phyloP scores from a whole-genome alignment of 2,888 invertebrate species.

The Brachyptera risi region DNA sequence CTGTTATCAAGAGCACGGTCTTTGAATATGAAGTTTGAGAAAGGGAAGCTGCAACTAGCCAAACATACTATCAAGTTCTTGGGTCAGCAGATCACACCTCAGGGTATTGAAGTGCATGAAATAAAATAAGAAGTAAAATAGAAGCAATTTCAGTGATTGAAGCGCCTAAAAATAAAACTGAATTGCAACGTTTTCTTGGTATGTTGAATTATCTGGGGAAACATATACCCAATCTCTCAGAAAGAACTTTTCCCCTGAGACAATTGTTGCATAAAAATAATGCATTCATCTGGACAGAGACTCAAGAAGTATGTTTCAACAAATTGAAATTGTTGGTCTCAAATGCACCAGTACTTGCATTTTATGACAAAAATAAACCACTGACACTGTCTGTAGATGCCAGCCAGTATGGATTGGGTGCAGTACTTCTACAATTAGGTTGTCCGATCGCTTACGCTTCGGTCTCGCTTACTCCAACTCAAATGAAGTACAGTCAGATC shows the following conservation, averaged over 20 bases:
- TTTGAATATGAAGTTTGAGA: constrained; percentile 36
- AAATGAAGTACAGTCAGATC: constrained; percentile 17
- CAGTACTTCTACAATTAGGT: constrained; percentile 28
- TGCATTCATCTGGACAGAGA: not conserved
- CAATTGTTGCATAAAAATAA: constrained; percentile 11
- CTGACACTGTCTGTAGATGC: constrained; percentile 33
- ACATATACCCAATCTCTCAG: constrained; percentile 8
- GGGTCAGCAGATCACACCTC: constrained; percentile 23
- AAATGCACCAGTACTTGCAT: constrained; percentile 15
- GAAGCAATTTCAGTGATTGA: constrained; percentile 30
- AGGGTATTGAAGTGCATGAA: constrained; percentile 7
- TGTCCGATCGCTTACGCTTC: constrained; percentile 26
- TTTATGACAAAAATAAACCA: constrained; percentile 26
- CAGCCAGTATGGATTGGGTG: constrained; percentile 32
- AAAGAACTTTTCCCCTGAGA: constrained; percentile 16
- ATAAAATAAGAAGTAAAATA: too few species aligned
- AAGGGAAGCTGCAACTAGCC: constrained; percentile 35
- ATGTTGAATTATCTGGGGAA: constrained; percentile 33
- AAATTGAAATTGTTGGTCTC: constrained; percentile 12
- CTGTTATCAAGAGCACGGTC: constrained; percentile 31
- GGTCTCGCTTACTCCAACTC: constrained; percentile 30
- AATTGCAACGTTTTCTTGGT: constrained; percentile 32
- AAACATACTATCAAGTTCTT: not conserved
- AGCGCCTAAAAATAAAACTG: constrained; percentile 28
- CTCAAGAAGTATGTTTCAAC: not conserved